Evolutionary conservation across 2,888 invertebrate species (phyloP), one percentile per base, ranked within the genome.

Genomic region (Ennomos fuscantarius): DNA sequence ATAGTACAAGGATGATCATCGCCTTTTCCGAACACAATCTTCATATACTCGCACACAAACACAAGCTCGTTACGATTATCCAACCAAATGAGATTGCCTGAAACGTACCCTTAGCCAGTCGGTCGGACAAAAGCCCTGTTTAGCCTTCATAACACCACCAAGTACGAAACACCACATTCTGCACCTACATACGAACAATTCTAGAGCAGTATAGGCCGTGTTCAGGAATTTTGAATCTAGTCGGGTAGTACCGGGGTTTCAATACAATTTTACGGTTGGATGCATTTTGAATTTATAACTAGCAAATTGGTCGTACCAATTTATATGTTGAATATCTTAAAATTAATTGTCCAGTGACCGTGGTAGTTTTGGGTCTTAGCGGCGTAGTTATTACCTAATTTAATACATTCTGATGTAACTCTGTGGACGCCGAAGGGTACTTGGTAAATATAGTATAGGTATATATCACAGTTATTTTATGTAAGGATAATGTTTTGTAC

Each of bases 241-340:
- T 63, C 77, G 82, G 74, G 69, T 82, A 73, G 73, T 35, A 76
- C 77, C 74, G 68, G 84, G 86, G 86, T 81, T 84, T 82, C 88
- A 79, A 89, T 87, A 90, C 90, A 90, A 90, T 91, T 91, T 89
- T 87, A 81, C 84, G 87, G 81, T 76, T 75, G 87, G 84, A 87
- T 89, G 88, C 88, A 89, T 87, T 89, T 89, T 87, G 90, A 90
- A 91, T 91, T 91, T 90, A 90, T 91, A 90, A 91, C 90, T 82
- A 89, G 86, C 83, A 88, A 91, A 90, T 89, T 89, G 91, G 82
- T 83, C 80, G 82, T 81, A 82, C 81, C 86, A 86, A 87, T 89
- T 87, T 87, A 83, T 87, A 84, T 81, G 84, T 83, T 81, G 86
- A 86, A 90, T 89, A 87, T 89, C 88, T 88, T 84, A 76, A 80